A percentile compares a stretch with the other conserved stretches of the same genome.
phyloP scores from a whole-genome alignment of 1,140 invertebrate species.

The Anagrus nilaparvatae region DNA sequence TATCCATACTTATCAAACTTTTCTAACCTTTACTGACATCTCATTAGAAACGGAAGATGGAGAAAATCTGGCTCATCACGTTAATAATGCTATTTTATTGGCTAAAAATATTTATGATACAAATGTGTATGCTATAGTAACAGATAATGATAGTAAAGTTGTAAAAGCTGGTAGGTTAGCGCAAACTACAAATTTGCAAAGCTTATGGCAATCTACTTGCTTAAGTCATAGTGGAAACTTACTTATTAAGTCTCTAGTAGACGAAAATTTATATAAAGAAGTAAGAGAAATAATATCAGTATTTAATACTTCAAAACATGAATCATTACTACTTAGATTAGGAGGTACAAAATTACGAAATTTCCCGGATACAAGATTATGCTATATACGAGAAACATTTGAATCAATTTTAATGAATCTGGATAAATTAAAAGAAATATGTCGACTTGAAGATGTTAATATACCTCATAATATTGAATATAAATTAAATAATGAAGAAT shows the following conservation, averaged over 20 bases:
- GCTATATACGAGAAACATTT: neutral
- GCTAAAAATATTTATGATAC: neutral
- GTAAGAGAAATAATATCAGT: neutral
- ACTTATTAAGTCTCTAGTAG: neutral
- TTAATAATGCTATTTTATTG: neutral
- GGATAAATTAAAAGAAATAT: neutral
- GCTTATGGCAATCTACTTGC: neutral
- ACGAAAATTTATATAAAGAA: neutral
- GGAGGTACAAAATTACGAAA: neutral
- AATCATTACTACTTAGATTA: neutral
- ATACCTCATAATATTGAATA: neutral
- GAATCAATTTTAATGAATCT: conserved; percentile 1
- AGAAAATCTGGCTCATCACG: neutral
- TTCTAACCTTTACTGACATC: neutral
- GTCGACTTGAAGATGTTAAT: neutral
- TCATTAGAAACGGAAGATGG: neutral
- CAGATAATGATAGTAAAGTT: neutral
- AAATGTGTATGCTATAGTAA: conserved; percentile 1
- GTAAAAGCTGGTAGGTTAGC: neutral
- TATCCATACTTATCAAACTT: neutral
- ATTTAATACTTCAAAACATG: neutral
- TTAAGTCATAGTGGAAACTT: neutral
- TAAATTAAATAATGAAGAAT: neutral
- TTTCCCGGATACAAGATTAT: neutral
- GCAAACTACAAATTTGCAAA: neutral